Base-by-base conservation (phyloP, 2,113 vertebrate genomes). In the Trogon surrucura region DNA sequence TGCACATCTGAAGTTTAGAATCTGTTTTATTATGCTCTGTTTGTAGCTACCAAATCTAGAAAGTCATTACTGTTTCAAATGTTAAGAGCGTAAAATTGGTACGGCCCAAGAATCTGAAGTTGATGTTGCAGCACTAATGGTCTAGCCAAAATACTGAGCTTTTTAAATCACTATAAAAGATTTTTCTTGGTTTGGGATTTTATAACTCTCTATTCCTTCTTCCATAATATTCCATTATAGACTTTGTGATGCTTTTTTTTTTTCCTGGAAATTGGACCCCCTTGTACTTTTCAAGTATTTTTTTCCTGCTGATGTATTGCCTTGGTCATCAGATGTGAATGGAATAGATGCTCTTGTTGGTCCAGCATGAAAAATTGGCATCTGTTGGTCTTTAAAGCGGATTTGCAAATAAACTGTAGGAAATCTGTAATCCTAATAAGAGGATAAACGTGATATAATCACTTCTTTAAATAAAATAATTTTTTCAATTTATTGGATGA, bases 351-450 rank as follows among this genome's bases (percentile, higher is more conserved):
- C 21, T 91, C 13, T 67, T 92, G 41, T 82, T 94, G 88, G 84
- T 94, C 71, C 64, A 70, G 48, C 66, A 50, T 69, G 77, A 92
- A 86, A 88, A 89, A 54, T 64, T 92, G 44, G 86, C 91, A 95
- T 96, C 74, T 95, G 69, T 82, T 96, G 38, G n/a, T 78, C 80
- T 96, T 95, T 77, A 94, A 94, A 93, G 64, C 32, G 92, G 71
- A 91, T 91, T 97, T 96, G 32, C 57, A 86, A 82, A 36, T 90
- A 88, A 95, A 92, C 64, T 83, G 25, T 56, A 91, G 80, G 85
- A 93, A 95, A 96, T 64, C 53, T 79, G 27, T 97, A 97, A 93
- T 95, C 79, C 58, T 92, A 73, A 27, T 78, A 82, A 94, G 70
- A 97, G 66, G 85, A 88, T 94, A 71, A 89, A 81, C 3, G 89